Percentiles rank a stretch among this genome's conserved stretches.
Conservation (phyloP, 2,888 invertebrate genomes). For the Tanypteryx hageni region DNA sequence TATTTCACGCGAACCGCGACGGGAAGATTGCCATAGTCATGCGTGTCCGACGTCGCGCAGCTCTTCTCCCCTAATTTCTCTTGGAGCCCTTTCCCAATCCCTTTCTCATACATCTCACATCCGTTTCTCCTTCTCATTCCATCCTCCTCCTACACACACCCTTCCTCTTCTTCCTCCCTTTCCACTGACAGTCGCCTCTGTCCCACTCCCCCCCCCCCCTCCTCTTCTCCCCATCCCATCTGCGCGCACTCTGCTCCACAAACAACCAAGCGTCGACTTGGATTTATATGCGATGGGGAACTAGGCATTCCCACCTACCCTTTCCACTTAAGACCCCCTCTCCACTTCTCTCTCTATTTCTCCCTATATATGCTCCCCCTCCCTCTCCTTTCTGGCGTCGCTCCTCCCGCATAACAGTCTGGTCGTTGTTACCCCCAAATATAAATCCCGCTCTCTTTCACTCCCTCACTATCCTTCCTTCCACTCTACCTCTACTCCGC, state of each 20-base stretch:
- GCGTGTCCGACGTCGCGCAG: conserved; percentile 11
- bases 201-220: not conserved
- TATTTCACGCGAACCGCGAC: conserved; percentile 27
- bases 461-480: not conserved
- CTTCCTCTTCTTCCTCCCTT: not conserved
- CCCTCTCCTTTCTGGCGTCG: not conserved
- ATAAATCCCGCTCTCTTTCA: not conserved
- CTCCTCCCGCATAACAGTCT: not conserved
- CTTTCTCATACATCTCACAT: not conserved
- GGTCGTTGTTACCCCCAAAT: conserved; percentile 25
- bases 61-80: conserved; percentile 14
- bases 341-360: not conserved
- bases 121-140: not conserved
- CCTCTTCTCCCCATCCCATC: not conserved
- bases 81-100: not conserved
- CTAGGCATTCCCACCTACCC: not conserved
- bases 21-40: conserved; percentile 37
- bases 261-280: conserved; percentile 33
- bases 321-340: not conserved
- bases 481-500: not conserved
- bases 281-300: conserved; percentile 47
- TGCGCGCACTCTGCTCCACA: not conserved
- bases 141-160: not conserved
- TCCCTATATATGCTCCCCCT: not conserved
- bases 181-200: not conserved